Evolutionary conservation across 2,113 vertebrate genomes (phyloP).

Genomic region (Cinclus mexicanus): DNA sequence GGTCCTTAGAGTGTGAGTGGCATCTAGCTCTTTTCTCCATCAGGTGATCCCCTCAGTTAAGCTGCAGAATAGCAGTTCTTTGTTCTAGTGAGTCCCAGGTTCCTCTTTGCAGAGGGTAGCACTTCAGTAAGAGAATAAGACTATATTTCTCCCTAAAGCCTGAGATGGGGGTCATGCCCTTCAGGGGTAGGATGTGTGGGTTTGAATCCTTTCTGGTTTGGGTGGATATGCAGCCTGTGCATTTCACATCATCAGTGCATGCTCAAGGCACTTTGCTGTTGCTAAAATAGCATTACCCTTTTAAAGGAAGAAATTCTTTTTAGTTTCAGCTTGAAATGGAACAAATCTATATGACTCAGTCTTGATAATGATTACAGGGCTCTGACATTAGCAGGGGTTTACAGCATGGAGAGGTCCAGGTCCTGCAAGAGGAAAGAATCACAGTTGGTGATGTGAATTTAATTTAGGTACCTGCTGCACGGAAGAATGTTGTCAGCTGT

Average conservation of each 20-base stretch:
- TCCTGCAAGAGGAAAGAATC: not conserved
- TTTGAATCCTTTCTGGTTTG: not conserved
- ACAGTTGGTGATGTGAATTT: not conserved
- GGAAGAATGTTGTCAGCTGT: not conserved
- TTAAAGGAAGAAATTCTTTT: not conserved
- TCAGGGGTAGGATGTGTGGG: not conserved
- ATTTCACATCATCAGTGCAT: rapidly evolving
- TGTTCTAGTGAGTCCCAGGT: not conserved
- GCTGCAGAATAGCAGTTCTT: not conserved
- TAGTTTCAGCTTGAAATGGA: not conserved
- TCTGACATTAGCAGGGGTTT: not conserved
- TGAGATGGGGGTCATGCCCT: not conserved
- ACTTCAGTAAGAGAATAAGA: not conserved
- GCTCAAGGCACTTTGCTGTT: not conserved
- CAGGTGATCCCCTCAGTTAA: not conserved
- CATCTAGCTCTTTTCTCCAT: not conserved
- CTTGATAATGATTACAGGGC: not conserved
- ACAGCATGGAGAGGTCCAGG: not conserved
- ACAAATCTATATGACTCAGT: not conserved
- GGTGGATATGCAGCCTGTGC: not conserved
- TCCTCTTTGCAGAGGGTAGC: not conserved
- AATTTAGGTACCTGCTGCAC: not conserved
- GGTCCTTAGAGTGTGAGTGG: rapidly evolving
- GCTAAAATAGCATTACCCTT: not conserved
- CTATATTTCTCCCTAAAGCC: not conserved